Percentiles rank a stretch among this genome's conserved stretches.
Conservation (phyloP, 2,113 vertebrate species). For the Cheilinus undulatus region DNA sequence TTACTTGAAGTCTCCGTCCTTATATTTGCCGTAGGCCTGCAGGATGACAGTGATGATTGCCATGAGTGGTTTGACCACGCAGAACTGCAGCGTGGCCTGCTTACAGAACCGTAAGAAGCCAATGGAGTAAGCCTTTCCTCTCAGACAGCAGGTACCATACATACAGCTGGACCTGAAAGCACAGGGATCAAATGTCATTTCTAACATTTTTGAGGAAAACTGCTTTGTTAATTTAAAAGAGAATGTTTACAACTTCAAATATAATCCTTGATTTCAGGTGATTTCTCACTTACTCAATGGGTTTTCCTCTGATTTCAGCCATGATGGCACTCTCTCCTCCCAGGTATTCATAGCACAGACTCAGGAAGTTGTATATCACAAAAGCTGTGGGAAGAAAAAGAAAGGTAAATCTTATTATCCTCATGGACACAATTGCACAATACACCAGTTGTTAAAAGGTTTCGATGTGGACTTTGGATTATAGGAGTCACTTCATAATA, state of each 20-base stretch:
- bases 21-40: constrained; percentile 95
- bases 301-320: constrained; percentile 95
- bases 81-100: constrained; percentile 97
- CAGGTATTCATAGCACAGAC: constrained; percentile 96
- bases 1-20: constrained; percentile 97
- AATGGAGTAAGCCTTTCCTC: constrained; percentile 95
- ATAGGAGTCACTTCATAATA: neutral
- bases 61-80: constrained; percentile 96
- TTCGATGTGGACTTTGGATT: neutral
- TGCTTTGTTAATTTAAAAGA: too few species aligned
- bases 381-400: constrained; percentile 85
- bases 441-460: neutral
- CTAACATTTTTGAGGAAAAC: neutral
- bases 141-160: constrained; percentile 94
- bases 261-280: neutral
- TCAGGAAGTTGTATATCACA: constrained; percentile 97
- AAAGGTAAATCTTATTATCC: neutral
- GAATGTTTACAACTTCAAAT: too few species aligned
- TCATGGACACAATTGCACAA: neutral
- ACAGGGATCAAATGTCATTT: neutral
- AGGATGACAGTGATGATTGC: constrained; percentile 93
- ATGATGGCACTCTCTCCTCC: constrained; percentile 98
- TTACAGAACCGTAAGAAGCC: constrained; percentile 96
- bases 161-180: constrained; percentile 91
- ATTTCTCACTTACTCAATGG: constrained; percentile 86